Conservation (phyloP, 1,140 invertebrate species). For the Papilio glaucus region DNA sequence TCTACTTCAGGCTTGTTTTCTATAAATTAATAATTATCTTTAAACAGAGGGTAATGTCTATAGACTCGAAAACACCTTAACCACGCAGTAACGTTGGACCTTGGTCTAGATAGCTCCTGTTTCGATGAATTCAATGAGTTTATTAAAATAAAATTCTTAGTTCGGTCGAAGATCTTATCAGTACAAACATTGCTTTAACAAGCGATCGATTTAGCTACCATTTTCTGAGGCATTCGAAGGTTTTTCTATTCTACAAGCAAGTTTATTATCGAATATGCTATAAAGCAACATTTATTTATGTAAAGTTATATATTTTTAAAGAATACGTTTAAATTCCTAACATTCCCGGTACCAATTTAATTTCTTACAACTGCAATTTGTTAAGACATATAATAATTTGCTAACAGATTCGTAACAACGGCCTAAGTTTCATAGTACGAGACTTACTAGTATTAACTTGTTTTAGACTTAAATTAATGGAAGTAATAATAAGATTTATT, state of each 20-base stretch:
- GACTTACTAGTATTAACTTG: too few relatives aligned
- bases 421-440: too few relatives aligned
- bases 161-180: slow-evolving; percentile 18
- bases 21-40: not conserved
- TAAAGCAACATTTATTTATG: not conserved
- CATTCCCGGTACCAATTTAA: not conserved
- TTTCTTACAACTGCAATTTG: not conserved
- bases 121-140: not conserved
- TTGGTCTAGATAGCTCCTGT: slow-evolving; percentile 4
- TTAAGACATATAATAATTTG: not conserved
- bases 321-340: not conserved
- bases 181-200: slow-evolving; percentile 10
- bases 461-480: too few relatives aligned
- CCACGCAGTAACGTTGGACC: not conserved
- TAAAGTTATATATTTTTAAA: slow-evolving; percentile 11
- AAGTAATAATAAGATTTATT: too few relatives aligned
- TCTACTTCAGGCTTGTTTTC: not conserved
- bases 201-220: slow-evolving; percentile 3
- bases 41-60: not conserved
- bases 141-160: slow-evolving; percentile 20
- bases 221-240: slow-evolving; percentile 17
- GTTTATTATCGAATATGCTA: not conserved
- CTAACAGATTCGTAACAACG: not conserved
- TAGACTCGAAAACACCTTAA: not conserved
- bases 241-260: slow-evolving; percentile 7